phyloP scores from a whole-genome alignment of 2,113 vertebrate species.

The Sclerurus mexicanus region DNA sequence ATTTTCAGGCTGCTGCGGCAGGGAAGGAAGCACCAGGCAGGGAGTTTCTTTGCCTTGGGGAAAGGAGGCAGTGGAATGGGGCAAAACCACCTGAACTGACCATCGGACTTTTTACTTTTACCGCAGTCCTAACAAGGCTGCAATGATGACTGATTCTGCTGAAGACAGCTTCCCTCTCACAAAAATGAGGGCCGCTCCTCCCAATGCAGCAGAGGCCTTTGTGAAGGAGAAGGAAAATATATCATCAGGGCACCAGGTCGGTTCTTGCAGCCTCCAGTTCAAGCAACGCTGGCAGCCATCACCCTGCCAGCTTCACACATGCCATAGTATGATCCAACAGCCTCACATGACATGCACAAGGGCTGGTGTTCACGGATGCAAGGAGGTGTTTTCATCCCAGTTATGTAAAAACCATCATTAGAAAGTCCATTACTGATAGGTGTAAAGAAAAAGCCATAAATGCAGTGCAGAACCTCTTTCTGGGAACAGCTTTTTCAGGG shows the following conservation, averaged over 20 bases:
- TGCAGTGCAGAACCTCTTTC: background rate
- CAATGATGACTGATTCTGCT: background rate
- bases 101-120: background rate
- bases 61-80: background rate
- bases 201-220: background rate
- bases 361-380: background rate
- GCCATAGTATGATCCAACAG: accelerated
- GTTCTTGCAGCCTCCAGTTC: background rate
- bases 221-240: background rate
- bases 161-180: background rate
- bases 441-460: background rate
- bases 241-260: background rate
- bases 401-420: background rate
- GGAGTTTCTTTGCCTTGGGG: background rate
- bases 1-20: background rate
- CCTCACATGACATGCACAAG: accelerated
- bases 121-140: background rate
- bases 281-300: background rate
- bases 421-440: background rate
- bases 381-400: accelerated
- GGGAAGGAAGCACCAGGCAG: background rate
- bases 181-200: background rate
- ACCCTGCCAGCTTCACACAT: background rate
- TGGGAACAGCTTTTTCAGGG: background rate
- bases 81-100: background rate